Evolutionary conservation across 2,113 vertebrate genomes (phyloP), one percentile per base, ranked within the genome.

Genomic region (Puntigrus tetrazona): DNA sequence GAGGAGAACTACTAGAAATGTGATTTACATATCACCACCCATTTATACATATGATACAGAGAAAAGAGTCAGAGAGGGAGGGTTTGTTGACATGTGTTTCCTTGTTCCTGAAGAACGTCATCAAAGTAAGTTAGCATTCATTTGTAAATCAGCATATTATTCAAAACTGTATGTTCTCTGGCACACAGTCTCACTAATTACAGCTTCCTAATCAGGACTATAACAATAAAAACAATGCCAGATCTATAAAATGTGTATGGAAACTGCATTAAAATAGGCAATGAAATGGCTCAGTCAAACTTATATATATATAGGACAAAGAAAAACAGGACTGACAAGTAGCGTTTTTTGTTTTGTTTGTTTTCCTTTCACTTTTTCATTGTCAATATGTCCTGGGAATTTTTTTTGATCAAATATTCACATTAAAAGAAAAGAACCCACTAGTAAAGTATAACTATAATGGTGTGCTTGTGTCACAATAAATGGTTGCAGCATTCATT

Each of bases 21-120:
- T 57, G 65, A 81, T 83, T 74, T 76, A 70, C 34, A 45, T 45
- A 31, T 70, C 22, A 70, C 61, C 63, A 36, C 69, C 22, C 57
- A 16, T 43, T 69, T 55, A 29, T 38, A 61, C 38, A 59, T 10
- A 25, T n/a, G 20, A 36, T 25, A 81, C 43, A 85, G 61, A 0
- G 55, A 59, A 3, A 25, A 52, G 1, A 70, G 34, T 10, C 43
- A 29, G 16, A 69, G 22, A 45, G 13, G 87, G 43, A 72, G 25
- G 82, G 5, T 72, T 29, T 29, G 43, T 55, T 25, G 27, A 34
- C 16, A n/a, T 25, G 3, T 70, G 22, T 31, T 81, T 70, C 45
- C 47, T 72, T 38, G 45, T 82, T 52, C 45, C 43, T 27, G 4
- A 18, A 5, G 0, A 52, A 36, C 31, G 27, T 18, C 11, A 50